These are phyloP conservation scores for Polydrusus pterygomalis DNA, from an alignment of 2,888 invertebrate genomes.

Conservation along the genomic window DNA sequence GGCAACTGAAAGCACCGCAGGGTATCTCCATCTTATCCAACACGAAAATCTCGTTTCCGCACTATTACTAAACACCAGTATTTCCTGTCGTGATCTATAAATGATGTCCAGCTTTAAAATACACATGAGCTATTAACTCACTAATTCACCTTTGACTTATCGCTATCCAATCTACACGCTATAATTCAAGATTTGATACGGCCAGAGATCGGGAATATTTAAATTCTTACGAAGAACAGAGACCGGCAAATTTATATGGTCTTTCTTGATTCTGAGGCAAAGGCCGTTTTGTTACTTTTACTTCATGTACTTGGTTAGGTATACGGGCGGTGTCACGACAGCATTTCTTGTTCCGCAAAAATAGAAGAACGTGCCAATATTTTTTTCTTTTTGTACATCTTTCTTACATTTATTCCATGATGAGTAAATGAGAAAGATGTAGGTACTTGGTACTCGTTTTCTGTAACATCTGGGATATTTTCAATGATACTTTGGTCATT, in stretches of 20 bases:
- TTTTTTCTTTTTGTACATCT: not conserved
- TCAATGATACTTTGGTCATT: too few species aligned
- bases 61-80: slow-evolving; percentile 34
- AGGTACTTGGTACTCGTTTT: too few species aligned
- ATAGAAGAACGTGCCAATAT: not conserved
- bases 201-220: slow-evolving; percentile 40
- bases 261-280: slow-evolving; percentile 24
- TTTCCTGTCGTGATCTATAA: slow-evolving; percentile 29
- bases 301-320: slow-evolving; percentile 14
- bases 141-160: slow-evolving; percentile 44
- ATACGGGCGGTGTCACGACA: not conserved
- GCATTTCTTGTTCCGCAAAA: not conserved
- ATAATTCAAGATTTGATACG: slow-evolving; percentile 39
- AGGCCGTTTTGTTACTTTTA: slow-evolving; percentile 27
- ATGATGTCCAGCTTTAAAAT: slow-evolving; percentile 31
- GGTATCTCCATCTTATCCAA: slow-evolving; percentile 37
- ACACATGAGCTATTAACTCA: slow-evolving; percentile 42
- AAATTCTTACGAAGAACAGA: slow-evolving; percentile 36
- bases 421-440: too few species aligned
- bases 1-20: slow-evolving; percentile 38
- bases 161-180: slow-evolving; percentile 38
- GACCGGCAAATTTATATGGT: slow-evolving; percentile 32
- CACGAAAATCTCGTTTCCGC: slow-evolving; percentile 45
- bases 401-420: too few species aligned
- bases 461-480: too few species aligned